These are phyloP conservation scores for Coranthus polyacanthus DNA, from an alignment of 2,797 vertebrate genomes.

Conservation along the genomic window DNA sequence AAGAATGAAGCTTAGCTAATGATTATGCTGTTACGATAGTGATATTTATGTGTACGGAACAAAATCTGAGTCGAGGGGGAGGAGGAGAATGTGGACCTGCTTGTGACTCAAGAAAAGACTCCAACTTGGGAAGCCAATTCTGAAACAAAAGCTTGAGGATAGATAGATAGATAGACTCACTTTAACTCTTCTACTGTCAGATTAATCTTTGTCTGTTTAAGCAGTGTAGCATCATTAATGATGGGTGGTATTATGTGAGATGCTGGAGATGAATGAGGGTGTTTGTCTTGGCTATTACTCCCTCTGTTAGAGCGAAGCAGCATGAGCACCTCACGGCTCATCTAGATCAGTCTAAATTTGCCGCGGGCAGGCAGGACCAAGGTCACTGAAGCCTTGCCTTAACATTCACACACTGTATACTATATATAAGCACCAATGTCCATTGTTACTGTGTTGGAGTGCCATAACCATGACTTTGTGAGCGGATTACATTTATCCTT, in stretches of 20 bases:
- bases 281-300: slow-evolving; percentile 72
- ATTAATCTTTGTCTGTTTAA: slow-evolving; percentile 68
- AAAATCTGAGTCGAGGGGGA: no score
- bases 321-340: slow-evolving; percentile 51
- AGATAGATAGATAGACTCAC: no score
- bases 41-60: no score
- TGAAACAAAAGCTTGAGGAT: no score
- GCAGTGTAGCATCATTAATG: slow-evolving; percentile 55
- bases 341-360: slow-evolving; percentile 62
- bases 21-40: no score
- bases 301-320: slow-evolving; percentile 76
- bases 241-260: slow-evolving; percentile 52
- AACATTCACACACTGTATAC: slow-evolving; percentile 31
- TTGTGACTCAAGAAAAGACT: no score
- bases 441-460: slow-evolving; percentile 1
- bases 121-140: no score
- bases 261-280: slow-evolving; percentile 56
- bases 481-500: slow-evolving; percentile 12
- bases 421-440: slow-evolving; percentile 27
- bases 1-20: no score
- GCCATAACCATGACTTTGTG: slow-evolving; percentile 23
- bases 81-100: no score
- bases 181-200: slow-evolving; percentile 13
- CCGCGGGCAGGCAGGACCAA: slow-evolving; percentile 55
- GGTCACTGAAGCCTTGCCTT: slow-evolving; percentile 56